Conservation (phyloP, 2,888 invertebrate genomes). For the Mayetiola destructor region DNA sequence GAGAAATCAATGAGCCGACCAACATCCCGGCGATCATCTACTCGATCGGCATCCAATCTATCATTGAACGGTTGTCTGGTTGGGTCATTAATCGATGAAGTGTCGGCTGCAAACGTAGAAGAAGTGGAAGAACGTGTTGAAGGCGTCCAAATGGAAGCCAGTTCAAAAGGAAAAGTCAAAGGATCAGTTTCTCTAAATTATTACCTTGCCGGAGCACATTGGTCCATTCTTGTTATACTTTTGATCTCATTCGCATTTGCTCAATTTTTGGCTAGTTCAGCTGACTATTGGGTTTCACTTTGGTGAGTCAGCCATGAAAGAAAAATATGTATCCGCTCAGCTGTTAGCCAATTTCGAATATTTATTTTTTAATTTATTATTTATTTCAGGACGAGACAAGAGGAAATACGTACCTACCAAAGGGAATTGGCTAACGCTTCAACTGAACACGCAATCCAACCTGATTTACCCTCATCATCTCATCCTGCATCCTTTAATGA, state of each 20-base stretch:
- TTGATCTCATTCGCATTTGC: slow-evolving; percentile 39
- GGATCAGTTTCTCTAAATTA: slow-evolving; percentile 37
- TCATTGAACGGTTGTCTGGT: background rate
- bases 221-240: slow-evolving; percentile 33
- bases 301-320: background rate
- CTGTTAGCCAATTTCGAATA: background rate
- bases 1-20: background rate
- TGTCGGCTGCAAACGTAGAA: background rate
- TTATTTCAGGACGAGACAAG: slow-evolving; percentile 8
- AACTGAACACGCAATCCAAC: too few species aligned
- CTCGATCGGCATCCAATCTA: background rate
- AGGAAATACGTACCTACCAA: background rate
- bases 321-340: background rate
- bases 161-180: slow-evolving; percentile 34
- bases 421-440: too few species aligned
- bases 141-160: slow-evolving; percentile 27
- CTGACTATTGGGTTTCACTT: slow-evolving; percentile 60
- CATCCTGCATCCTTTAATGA: background rate
- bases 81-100: background rate
- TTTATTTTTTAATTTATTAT: background rate
- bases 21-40: background rate
- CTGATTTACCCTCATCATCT: background rate
- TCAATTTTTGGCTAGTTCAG: slow-evolving; percentile 45
- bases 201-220: slow-evolving; percentile 40
- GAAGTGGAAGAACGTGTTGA: background rate